Conservation (phyloP, 2,113 vertebrate species). For the Hypanus sabinus region DNA sequence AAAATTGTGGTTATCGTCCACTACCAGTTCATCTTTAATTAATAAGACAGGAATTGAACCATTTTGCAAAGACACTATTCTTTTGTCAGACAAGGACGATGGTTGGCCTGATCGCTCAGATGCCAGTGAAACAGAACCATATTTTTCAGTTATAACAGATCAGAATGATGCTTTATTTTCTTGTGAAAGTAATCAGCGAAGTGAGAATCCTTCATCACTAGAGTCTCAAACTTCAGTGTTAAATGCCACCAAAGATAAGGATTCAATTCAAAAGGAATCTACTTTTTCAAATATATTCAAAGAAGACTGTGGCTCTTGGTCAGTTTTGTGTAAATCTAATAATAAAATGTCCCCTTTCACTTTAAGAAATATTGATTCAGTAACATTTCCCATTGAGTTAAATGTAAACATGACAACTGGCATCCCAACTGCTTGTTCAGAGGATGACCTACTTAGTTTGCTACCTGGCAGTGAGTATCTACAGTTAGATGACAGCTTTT, state of each 20-base stretch:
- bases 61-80: neutral
- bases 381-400: constrained; percentile 13
- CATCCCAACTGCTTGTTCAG: constrained; percentile 31
- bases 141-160: constrained; percentile 29
- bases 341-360: neutral
- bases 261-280: neutral
- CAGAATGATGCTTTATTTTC: constrained; percentile 3
- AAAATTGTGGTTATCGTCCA: constrained; percentile 22
- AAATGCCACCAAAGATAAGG: neutral
- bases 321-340: constrained; percentile 10
- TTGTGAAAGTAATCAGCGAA: neutral
- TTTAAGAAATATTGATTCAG: constrained; percentile 17
- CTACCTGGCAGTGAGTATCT: constrained; percentile 29
- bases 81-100: neutral
- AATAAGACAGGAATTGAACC: neutral
- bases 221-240: neutral
- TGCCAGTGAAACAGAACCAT: neutral
- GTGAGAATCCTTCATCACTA: neutral
- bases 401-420: constrained; percentile 10
- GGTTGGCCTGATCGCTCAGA: constrained; percentile 7
- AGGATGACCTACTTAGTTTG: constrained; percentile 35
- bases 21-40: neutral
- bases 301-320: constrained; percentile 26
- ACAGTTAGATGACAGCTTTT: constrained; percentile 26
- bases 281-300: neutral